phyloP scores from a whole-genome alignment of 2,113 vertebrate species.

The Struthio camelus region DNA sequence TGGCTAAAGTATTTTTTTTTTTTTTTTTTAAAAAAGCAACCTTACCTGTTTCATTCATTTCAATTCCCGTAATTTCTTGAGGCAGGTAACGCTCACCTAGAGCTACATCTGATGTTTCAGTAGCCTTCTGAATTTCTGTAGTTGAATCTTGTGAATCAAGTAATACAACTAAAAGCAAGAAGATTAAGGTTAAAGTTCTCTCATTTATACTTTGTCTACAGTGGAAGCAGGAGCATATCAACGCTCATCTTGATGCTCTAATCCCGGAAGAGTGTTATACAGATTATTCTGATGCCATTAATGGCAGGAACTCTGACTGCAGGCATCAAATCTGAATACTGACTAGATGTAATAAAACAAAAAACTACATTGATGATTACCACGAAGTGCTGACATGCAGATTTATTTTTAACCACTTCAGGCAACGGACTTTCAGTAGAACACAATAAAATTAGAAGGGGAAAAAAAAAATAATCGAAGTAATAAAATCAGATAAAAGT shows the following conservation, averaged over 20 bases:
- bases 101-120: constrained; percentile 25
- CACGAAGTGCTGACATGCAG: neutral
- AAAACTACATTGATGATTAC: neutral
- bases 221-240: neutral
- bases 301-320: neutral
- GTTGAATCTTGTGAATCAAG: constrained; percentile 88
- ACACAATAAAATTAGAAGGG: neutral
- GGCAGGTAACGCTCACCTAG: neutral
- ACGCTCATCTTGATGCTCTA: neutral
- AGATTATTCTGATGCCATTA: neutral
- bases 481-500: neutral
- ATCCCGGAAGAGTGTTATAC: neutral
- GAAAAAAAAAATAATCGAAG: neutral
- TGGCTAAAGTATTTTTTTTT: neutral
- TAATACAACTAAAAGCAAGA: constrained; percentile 77
- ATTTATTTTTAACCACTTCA: neutral
- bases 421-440: neutral
- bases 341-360: neutral
- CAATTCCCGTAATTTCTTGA: constrained; percentile 48
- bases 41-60: constrained; percentile 72
- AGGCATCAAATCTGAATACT: neutral
- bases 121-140: constrained; percentile 42
- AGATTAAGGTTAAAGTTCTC: neutral
- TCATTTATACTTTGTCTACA: neutral
- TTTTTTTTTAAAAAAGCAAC: neutral